Conservation (phyloP, 2,888 invertebrate genomes). For the Tyria jacobaeae region DNA sequence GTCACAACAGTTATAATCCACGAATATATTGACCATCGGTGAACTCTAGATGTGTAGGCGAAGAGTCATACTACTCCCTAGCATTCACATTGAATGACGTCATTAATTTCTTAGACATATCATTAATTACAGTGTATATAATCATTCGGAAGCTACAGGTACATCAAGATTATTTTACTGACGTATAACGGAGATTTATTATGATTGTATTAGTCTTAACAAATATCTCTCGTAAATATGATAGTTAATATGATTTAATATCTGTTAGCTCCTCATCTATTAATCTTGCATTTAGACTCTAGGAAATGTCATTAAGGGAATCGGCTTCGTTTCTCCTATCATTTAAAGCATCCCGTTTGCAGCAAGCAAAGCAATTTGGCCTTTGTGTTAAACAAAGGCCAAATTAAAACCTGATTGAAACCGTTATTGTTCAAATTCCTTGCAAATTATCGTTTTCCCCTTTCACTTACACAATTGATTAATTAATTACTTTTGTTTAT, state of each 20-base stretch:
- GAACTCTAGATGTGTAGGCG: conserved; percentile 49
- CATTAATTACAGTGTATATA: conserved; percentile 41
- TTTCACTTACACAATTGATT: not conserved
- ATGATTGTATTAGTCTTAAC: conserved; percentile 36
- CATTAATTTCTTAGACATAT: conserved; percentile 37
- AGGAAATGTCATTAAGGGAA: not conserved
- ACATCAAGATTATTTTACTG: conserved; percentile 29
- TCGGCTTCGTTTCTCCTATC: not conserved
- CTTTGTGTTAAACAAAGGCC: not conserved
- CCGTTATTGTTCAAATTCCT: not conserved
- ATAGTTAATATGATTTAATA: conserved; percentile 3
- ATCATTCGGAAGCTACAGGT: conserved; percentile 22
- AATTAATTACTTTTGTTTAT: not conserved
- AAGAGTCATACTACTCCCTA: conserved; percentile 20
- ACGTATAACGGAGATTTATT: conserved; percentile 29
- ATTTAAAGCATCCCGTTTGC: not conserved
- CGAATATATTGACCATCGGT: conserved; percentile 61
- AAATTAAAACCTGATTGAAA: not conserved
- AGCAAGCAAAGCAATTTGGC: no score
- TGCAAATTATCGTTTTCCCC: not conserved
- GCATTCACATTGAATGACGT: conserved; percentile 38
- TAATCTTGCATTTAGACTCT: not conserved
- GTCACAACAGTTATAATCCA: conserved; percentile 57
- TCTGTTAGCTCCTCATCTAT: conserved; percentile 2
- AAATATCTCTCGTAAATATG: conserved; percentile 16